Conservation (phyloP, 1,140 invertebrate species). For the Drosophila pandora region DNA sequence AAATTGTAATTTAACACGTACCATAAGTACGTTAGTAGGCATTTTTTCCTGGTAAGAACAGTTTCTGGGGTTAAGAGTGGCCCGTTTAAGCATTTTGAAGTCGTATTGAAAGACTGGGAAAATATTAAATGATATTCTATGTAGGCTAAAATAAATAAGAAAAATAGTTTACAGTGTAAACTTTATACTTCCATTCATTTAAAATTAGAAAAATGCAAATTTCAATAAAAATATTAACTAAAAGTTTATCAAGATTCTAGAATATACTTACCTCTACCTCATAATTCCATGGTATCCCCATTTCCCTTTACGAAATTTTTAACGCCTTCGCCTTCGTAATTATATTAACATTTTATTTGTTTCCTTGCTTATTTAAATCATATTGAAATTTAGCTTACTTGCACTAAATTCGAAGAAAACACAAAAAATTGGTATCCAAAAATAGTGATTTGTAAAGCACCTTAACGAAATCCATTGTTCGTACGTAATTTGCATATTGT, state of each 20-base stretch:
- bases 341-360: constrained; percentile 61
- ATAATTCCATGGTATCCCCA: background rate
- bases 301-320: background rate
- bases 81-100: background rate
- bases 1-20: constrained; percentile 80
- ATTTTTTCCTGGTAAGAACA: constrained; percentile 6
- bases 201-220: too few species aligned
- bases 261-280: background rate
- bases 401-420: constrained; percentile 39
- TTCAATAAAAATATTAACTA: background rate
- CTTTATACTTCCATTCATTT: too few species aligned
- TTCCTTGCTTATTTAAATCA: constrained; percentile 49
- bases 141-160: background rate
- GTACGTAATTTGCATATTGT: constrained; percentile 59
- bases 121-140: background rate
- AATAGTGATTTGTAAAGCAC: constrained; percentile 70
- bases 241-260: too few species aligned
- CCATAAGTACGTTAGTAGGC: constrained; percentile 27
- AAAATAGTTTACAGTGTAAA: too few species aligned
- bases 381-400: constrained; percentile 25
- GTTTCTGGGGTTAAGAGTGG: constrained; percentile 1
- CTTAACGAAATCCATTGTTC: constrained; percentile 55
- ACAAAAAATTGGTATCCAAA: constrained; percentile 55
- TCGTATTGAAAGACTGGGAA: background rate
- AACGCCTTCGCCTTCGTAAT: constrained; percentile 1